These are phyloP conservation scores for Catostomus latipinnis DNA, from an alignment of 2,797 vertebrate species.

Conservation along the genomic window DNA sequence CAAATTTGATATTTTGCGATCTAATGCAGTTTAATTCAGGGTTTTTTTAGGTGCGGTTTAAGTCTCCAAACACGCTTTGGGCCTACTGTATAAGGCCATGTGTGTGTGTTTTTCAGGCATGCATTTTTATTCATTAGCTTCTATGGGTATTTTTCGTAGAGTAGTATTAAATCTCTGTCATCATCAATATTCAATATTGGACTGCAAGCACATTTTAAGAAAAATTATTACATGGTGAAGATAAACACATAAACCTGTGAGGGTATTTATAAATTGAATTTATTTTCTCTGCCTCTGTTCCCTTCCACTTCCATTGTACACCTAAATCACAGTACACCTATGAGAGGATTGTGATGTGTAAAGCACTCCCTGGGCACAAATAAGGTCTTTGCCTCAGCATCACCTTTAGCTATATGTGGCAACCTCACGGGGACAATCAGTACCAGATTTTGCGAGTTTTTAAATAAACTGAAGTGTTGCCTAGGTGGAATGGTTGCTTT, in stretches of 20 bases:
- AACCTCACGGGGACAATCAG: conserved; percentile 24
- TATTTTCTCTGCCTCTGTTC: conserved; percentile 26
- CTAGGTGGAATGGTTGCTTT: conserved; percentile 21
- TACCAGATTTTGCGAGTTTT: conserved; percentile 36
- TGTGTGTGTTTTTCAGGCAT: too few species aligned
- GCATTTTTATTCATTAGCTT: too few species aligned
- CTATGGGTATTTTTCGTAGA: too few species aligned
- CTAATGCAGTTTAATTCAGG: too few species aligned
- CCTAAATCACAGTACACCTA: conserved; percentile 38
- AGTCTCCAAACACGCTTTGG: too few species aligned
- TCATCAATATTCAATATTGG: conserved; percentile 22
- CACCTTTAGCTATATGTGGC: conserved; percentile 33
- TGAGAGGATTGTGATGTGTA: background rate
- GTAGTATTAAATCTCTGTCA: too few species aligned
- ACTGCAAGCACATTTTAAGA: conserved; percentile 42
- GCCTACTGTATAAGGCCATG: too few species aligned
- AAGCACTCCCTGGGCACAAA: conserved; percentile 3
- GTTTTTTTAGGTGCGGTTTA: too few species aligned
- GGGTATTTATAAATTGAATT: conserved; percentile 11
- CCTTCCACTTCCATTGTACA: conserved; percentile 16
- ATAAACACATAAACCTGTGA: conserved; percentile 43
- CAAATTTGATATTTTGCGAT: too few species aligned
- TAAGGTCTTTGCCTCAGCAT: conserved; percentile 11
- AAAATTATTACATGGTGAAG: conserved; percentile 56
- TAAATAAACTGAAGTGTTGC: conserved; percentile 27